Evolutionary conservation across 2,888 invertebrate genomes (phyloP), one percentile per base, ranked within the genome.

Genomic region (Xiphydria camelus): DNA sequence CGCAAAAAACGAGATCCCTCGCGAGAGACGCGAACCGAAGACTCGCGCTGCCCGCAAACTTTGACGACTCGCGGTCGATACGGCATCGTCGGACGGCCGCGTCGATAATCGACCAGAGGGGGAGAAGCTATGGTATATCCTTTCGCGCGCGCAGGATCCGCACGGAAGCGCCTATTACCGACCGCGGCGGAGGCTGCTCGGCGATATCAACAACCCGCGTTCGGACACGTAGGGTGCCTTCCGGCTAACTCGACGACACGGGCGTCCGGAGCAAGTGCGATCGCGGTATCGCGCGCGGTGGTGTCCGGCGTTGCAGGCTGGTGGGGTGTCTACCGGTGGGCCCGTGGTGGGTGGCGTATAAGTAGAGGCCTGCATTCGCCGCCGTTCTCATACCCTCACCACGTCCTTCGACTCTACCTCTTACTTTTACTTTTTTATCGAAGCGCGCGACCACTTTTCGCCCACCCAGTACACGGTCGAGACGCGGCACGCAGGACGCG

Each of bases 321-420:
- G 73, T 70, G 66, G 73, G 71, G 73, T 57, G 57, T 45, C 53
- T 59, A 55, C 51, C 55, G 61, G 62, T 50, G n/a, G n/a, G 55
- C 52, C 61, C 61, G 66, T 73, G 73, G 73, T 73, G 73, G 73
- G 73, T 73, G 73, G 71, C 62, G 69, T 73, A 73, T 73, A 73
- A 73, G 71, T 73, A 73, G 69, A 70, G 70, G 72, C 64, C 64
- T 69, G 69, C 63, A 55, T 67, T 69, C 68, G 65, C 70, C 68
- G 67, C 61, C 68, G 69, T 73, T 66, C 73, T 70, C 73, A 73
- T 73, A 73, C 71, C 73, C 73, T 73, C 71, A 71, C 71, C 67
- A 70, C 70, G 68, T 73, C 65, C 70, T 68, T 73, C 68, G 66
- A 60, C 67, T 55, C 53, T 62, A 68, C 66, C 70, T 71, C 67